Evolutionary conservation across 2,113 vertebrate genomes (phyloP).

Genomic region (Eretmochelys imbricata): DNA sequence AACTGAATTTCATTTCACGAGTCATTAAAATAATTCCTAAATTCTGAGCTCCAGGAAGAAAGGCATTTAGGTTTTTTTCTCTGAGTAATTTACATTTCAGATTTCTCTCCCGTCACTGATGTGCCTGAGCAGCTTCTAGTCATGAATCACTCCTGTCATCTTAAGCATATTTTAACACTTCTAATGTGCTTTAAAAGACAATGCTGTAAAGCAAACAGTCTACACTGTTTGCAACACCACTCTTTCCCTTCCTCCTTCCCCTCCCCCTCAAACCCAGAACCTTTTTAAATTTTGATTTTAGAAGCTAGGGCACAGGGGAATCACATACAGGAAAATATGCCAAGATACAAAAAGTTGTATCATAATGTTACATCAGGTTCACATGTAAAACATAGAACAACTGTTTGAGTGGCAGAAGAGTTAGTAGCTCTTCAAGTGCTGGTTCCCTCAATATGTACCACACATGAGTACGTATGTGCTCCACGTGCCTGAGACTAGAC

Average conservation of each 20-base stretch:
- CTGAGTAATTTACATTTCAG: constrained; percentile 63
- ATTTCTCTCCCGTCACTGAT: constrained; percentile 53
- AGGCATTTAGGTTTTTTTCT: constrained; percentile 54
- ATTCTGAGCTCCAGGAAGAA: constrained; percentile 43
- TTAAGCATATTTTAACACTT: constrained; percentile 68
- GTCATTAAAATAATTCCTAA: constrained; percentile 48
- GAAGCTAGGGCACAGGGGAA: constrained; percentile 51
- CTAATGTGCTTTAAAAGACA: constrained; percentile 67
- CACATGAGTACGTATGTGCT: too few relatives aligned
- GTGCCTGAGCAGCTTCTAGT: constrained; percentile 67
- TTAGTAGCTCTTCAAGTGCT: too few relatives aligned
- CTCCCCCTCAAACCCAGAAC: neutral
- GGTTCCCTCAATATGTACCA: too few relatives aligned
- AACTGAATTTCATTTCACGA: constrained; percentile 36
- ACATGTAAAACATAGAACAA: neutral
- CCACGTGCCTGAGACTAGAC: too few relatives aligned
- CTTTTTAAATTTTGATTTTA: constrained; percentile 35
- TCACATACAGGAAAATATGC: constrained; percentile 32
- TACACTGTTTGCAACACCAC: neutral
- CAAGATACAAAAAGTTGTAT: neutral
- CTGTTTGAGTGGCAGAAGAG: too few relatives aligned
- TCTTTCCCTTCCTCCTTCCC: neutral
- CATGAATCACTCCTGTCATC: constrained; percentile 69
- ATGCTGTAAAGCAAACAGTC: constrained; percentile 49
- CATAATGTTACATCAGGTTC: constrained; percentile 25